A percentile compares a stretch with the other conserved stretches of the same genome.
These are phyloP conservation scores for Adelphocoris suturalis DNA, from an alignment of 2,888 invertebrate species.

Conservation along the genomic window DNA sequence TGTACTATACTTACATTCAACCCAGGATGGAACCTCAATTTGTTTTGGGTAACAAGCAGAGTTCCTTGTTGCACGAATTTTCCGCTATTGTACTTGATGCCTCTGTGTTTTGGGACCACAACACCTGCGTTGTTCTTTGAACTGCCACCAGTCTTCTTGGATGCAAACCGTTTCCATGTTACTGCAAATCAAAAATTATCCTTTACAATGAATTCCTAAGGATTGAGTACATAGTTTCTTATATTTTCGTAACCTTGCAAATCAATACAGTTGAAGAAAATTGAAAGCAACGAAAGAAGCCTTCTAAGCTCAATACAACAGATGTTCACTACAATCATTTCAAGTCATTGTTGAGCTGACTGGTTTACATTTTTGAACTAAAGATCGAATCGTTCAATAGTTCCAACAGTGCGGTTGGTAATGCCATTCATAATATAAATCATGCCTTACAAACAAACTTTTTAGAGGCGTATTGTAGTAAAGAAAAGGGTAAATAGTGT, in stretches of 20 bases:
- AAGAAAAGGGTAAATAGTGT: no score
- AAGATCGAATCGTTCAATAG: no score
- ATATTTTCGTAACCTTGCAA: background rate
- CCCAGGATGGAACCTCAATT: constrained; percentile 88
- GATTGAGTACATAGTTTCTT: background rate
- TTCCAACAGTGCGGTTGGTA: no score
- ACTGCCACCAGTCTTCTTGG: constrained; percentile 87
- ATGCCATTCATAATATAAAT: background rate
- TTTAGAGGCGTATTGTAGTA: no score
- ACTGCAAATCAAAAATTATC: constrained; percentile 54
- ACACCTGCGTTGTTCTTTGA: constrained; percentile 85
- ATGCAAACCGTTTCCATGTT: constrained; percentile 74
- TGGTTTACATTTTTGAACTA: no score
- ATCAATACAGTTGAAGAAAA: background rate
- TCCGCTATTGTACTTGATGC: constrained; percentile 88
- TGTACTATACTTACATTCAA: constrained; percentile 82
- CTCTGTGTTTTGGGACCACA: constrained; percentile 87
- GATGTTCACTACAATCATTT: background rate
- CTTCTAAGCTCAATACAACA: background rate
- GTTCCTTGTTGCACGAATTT: constrained; percentile 83
- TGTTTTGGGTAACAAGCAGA: constrained; percentile 85
- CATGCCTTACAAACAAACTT: background rate
- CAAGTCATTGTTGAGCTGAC: background rate
- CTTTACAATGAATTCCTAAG: background rate
- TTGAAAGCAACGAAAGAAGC: background rate